A percentile compares a stretch with the other conserved stretches of the same genome.
phyloP scores from a whole-genome alignment of 2,797 vertebrate species.

The Florisuga fusca region DNA sequence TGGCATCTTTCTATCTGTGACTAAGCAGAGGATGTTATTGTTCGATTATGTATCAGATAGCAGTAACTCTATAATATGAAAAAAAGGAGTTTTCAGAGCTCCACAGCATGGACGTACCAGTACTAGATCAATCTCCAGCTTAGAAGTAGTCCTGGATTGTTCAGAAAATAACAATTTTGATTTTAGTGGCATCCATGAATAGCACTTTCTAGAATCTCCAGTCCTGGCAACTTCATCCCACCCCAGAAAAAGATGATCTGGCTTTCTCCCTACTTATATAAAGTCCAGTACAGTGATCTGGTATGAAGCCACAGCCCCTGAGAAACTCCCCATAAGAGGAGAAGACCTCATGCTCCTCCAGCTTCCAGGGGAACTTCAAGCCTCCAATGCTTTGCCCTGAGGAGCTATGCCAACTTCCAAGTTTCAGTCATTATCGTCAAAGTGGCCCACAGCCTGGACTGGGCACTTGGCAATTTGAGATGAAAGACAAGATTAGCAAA shows the following conservation, averaged over 20 bases:
- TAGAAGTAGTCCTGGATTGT: background rate
- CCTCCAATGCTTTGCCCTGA: fast-evolving
- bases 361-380: background rate
- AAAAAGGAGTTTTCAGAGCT: background rate
- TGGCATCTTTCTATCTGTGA: background rate
- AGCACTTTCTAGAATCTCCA: background rate
- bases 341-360: background rate
- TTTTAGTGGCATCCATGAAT: background rate
- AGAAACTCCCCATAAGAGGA: background rate
- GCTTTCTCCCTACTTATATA: background rate
- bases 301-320: background rate
- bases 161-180: background rate
- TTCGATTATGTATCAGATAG: background rate
- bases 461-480: background rate
- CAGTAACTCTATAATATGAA: background rate
- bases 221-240: background rate
- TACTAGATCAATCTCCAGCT: background rate
- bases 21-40: background rate
- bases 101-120: background rate
- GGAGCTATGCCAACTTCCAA: background rate
- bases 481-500: background rate
- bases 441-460: background rate
- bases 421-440: background rate
- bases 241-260: background rate
- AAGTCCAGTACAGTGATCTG: background rate